Evolutionary conservation across 2,113 vertebrate genomes (phyloP).

Genomic region (Lanius collurio): DNA sequence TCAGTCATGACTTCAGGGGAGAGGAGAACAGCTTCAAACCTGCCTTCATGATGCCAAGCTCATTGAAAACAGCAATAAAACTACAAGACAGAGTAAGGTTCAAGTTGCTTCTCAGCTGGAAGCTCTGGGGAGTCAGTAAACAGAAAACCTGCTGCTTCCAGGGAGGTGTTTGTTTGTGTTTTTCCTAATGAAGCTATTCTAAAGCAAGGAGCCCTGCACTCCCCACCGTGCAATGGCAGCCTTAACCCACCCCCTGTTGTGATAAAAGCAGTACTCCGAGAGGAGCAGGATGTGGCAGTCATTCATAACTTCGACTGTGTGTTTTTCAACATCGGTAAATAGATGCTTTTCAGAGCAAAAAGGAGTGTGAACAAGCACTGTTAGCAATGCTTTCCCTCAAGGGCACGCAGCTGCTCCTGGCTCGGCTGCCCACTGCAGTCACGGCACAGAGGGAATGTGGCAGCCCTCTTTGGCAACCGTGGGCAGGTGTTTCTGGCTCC

Average conservation of each 20-base stretch:
- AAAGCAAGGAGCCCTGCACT: neutral
- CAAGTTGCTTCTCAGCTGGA: conserved; percentile 27
- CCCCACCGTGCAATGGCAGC: neutral
- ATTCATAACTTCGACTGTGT: neutral
- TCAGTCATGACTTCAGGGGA: neutral
- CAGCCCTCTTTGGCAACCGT: neutral
- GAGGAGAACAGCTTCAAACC: conserved; percentile 22
- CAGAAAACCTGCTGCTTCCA: neutral
- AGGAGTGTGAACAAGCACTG: neutral
- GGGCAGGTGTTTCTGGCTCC: neutral
- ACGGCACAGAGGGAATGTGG: neutral
- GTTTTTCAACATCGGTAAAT: neutral
- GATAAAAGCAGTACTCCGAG: neutral
- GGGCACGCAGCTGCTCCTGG: neutral
- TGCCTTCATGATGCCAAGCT: conserved; percentile 3
- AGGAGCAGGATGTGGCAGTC: neutral
- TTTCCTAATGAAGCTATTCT: neutral
- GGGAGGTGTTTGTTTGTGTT: conserved; percentile 6
- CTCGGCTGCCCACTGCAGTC: neutral
- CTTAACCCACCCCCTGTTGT: neutral
- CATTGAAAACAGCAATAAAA: conserved; percentile 25
- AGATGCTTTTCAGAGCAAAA: neutral
- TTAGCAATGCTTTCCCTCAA: neutral
- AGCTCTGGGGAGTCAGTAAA: conserved; percentile 23
- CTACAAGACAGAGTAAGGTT: conserved; percentile 4